Base-by-base conservation (phyloP, 2,888 invertebrate genomes). In the Unio delphinus region DNA sequence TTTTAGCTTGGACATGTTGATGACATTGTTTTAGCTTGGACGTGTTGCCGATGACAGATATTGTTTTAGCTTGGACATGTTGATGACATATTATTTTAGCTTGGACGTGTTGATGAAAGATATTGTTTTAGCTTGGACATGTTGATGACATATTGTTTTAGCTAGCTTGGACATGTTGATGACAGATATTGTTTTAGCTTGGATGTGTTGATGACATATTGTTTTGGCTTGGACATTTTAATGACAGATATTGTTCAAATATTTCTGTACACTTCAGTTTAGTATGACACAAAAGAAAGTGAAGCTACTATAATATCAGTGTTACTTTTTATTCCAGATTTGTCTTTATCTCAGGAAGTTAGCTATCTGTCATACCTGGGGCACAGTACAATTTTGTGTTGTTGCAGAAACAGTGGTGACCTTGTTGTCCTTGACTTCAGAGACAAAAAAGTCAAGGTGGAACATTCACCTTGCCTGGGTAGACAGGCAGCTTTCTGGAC, bases 351-450 rank as follows among this genome's bases (percentile, higher is more conserved):
- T 55, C 34, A 55, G 20, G n/a, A 18, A 18, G 61, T 69, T 28
- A 69, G 69, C 64, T 59, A 55, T 55, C 60, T 69, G 26, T 28
- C 56, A n/a, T 61, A 55, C 30, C 23, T 61, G 8, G 69, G 61
- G 45, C 18, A 34, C 26, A 61, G 61, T 26, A 61, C 64, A 20
- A 18, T 69, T 5, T 23, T 69, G 45, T 60, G 64, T 61, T 70
- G 67, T 26, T 76, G 73, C 61, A 72, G 70, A 26, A 65, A 59
- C 2, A 54, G 58, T 59, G 79, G 76, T 64, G 71, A 73, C 20
- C 55, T 79, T 55, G 34, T 34, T n/a, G 45, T 58, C 20, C 62
- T 74, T 55, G 79, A 79, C 63, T 34, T 70, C 1, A 68, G 76
- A 65, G 65, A 61, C 59, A 69, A 69, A 55, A 26, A 64, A 0